Percentiles rank a stretch among this genome's conserved stretches.
phyloP scores from a whole-genome alignment of 2,797 vertebrate genomes.

The Scleropages formosus region DNA sequence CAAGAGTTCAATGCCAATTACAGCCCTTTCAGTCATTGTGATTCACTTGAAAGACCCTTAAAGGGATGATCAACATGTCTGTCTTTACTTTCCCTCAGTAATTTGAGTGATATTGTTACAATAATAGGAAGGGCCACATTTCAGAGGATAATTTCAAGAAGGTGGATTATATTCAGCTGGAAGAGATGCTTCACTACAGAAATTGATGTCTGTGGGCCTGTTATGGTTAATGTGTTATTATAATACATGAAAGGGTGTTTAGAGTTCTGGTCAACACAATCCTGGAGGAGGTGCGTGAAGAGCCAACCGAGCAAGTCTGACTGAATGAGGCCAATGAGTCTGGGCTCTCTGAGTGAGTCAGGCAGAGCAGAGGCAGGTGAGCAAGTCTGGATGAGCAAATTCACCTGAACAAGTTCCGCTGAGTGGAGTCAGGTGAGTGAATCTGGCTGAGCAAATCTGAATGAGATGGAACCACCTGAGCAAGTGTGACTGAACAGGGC shows the following conservation, averaged over 20 bases:
- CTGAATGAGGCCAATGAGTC: too few relatives aligned
- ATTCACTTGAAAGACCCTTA: not conserved
- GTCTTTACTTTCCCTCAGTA: not conserved
- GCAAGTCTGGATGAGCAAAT: too few relatives aligned
- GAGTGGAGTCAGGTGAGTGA: too few relatives aligned
- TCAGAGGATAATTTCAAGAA: constrained; percentile 55
- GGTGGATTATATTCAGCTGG: constrained; percentile 57
- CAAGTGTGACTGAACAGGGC: too few relatives aligned
- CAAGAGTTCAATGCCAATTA: not conserved
- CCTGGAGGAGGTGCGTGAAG: constrained; percentile 54
- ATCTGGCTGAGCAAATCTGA: too few relatives aligned
- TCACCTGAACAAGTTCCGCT: too few relatives aligned
- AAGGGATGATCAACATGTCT: not conserved
- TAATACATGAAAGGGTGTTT: constrained; percentile 77
- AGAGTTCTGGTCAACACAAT: constrained; percentile 67
- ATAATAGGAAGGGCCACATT: constrained; percentile 30
- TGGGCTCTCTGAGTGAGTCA: too few relatives aligned
- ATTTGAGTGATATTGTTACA: not conserved
- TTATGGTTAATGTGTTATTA: constrained; percentile 72
- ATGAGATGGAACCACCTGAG: too few relatives aligned
- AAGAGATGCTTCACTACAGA: constrained; percentile 62
- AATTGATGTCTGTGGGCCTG: constrained; percentile 69
- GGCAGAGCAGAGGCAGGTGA: too few relatives aligned
- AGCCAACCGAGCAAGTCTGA: not conserved
- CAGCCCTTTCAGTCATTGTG: not conserved